Evolutionary conservation across 2,113 vertebrate genomes (phyloP).

Genomic region (Naja naja): DNA sequence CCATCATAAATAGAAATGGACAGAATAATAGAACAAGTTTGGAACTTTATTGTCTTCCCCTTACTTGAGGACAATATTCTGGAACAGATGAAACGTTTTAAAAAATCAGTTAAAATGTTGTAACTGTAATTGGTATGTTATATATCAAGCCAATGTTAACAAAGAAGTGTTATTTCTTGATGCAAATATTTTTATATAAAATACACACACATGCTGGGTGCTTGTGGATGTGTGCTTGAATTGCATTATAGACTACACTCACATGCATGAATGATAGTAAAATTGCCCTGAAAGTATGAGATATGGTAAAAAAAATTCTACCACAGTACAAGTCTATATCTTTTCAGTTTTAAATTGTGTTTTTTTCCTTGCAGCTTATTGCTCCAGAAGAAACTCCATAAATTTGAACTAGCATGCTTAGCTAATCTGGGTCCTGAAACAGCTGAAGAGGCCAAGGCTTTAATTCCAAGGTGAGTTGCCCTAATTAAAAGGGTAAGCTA

Average conservation of each 20-base stretch:
- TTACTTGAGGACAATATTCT: background rate
- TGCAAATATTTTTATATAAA: background rate
- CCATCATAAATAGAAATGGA: background rate
- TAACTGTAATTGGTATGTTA: background rate
- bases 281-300: background rate
- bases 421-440: conserved; percentile 96
- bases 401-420: conserved; percentile 95
- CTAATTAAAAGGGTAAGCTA: fast-evolving
- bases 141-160: background rate
- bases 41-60: background rate
- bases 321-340: background rate
- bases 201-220: background rate
- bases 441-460: conserved; percentile 94
- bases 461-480: conserved; percentile 89
- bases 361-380: conserved; percentile 77
- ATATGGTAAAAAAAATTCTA: background rate
- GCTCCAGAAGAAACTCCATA: conserved; percentile 97
- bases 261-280: fast-evolving
- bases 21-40: background rate
- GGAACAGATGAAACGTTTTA: background rate
- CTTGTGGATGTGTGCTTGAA: background rate
- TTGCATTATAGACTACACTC: background rate
- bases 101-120: background rate
- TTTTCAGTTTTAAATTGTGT: background rate
- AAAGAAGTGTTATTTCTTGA: background rate